phyloP scores from a whole-genome alignment of 2,888 invertebrate species.

The Petrolisthes manimaculis region DNA sequence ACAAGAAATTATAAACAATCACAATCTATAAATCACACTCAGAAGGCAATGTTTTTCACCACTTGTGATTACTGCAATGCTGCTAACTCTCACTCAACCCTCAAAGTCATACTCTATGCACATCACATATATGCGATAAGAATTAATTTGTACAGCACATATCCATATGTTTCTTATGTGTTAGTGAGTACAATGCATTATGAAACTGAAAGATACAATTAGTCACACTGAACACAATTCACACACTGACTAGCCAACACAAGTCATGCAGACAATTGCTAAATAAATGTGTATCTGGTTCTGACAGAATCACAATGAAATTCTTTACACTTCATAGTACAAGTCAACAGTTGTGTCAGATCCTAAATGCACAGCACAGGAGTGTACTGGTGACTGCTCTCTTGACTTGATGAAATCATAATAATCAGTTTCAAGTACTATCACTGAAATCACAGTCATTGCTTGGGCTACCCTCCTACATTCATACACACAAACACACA shows the following conservation, averaged over 20 bases:
- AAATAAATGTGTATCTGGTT: slow-evolving; percentile 51
- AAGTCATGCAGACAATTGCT: slow-evolving; percentile 59
- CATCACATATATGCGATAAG: slow-evolving; percentile 47
- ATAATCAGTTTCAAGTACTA: slow-evolving; percentile 27
- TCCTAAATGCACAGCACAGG: slow-evolving; percentile 43
- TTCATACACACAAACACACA: not conserved
- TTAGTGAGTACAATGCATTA: slow-evolving; percentile 53
- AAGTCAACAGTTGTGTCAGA: slow-evolving; percentile 35
- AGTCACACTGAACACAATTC: slow-evolving; percentile 58
- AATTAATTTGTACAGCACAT: slow-evolving; percentile 60
- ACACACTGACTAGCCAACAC: slow-evolving; percentile 59
- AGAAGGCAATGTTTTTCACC: slow-evolving; percentile 45
- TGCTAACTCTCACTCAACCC: slow-evolving; percentile 17
- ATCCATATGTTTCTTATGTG: slow-evolving; percentile 55
- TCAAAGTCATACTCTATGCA: slow-evolving; percentile 43
- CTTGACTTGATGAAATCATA: slow-evolving; percentile 20
- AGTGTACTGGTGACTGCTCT: slow-evolving; percentile 31
- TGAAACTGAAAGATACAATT: slow-evolving; percentile 51
- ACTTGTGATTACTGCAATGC: slow-evolving; percentile 35
- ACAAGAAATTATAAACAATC: slow-evolving; percentile 58
- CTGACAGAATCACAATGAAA: slow-evolving; percentile 40
- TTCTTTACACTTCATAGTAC: slow-evolving; percentile 30
- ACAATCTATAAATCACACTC: slow-evolving; percentile 53
- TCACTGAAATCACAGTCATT: slow-evolving; percentile 56
- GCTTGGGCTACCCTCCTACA: slow-evolving; percentile 8